Evolutionary conservation across 1,140 invertebrate genomes (phyloP).

Genomic region (Meloidogyne chitwoodi): DNA sequence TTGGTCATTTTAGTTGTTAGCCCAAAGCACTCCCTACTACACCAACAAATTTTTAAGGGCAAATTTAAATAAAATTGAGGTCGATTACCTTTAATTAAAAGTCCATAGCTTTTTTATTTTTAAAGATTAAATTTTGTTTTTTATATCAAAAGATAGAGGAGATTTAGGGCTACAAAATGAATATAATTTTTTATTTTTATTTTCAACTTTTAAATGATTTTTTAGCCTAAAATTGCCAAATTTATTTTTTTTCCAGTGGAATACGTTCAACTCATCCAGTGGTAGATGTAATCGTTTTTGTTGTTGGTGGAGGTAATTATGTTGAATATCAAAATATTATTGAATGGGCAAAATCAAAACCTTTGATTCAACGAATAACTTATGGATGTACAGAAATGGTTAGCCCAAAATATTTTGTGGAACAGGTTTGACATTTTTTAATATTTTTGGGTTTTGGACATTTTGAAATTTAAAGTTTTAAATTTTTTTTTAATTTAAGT

Average conservation of each 20-base stretch:
- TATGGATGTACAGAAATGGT: constrained; percentile 69
- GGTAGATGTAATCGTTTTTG: constrained; percentile 73
- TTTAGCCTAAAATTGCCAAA: no score
- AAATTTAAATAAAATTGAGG: no score
- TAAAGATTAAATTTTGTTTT: no score
- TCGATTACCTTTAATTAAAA: no score
- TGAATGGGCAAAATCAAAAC: constrained; percentile 77
- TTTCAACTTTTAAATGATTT: no score
- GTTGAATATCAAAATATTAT: constrained; percentile 98
- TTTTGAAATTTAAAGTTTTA: not conserved
- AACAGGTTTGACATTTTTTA: constrained; percentile 3
- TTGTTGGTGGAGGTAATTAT: constrained; percentile 96
- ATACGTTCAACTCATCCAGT: constrained; percentile 44
- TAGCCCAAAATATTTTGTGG: constrained; percentile 27
- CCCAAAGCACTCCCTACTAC: not conserved
- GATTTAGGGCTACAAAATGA: no score
- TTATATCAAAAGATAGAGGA: no score
- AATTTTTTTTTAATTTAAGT: not conserved
- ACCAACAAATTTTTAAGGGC: no score
- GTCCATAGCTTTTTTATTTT: no score
- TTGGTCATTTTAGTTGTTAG: not conserved
- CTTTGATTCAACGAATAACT: constrained; percentile 74
- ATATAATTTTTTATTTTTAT: no score
- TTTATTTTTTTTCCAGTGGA: not conserved
- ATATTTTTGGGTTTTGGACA: no score